phyloP scores from a whole-genome alignment of 2,113 vertebrate species.

The Loxodonta africana region DNA sequence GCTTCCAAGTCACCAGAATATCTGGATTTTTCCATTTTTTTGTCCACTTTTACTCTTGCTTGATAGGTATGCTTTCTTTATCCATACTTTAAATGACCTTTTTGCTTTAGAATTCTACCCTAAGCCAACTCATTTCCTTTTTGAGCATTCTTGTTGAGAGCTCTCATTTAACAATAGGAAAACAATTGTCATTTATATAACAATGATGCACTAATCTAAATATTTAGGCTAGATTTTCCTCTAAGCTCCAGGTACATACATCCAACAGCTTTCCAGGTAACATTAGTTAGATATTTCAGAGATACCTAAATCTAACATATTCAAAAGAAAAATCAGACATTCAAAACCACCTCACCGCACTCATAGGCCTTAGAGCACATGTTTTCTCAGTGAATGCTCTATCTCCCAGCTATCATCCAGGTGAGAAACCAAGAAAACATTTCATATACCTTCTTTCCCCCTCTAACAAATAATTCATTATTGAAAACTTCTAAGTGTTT shows the following conservation, averaged over 20 bases:
- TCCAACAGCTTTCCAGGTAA: neutral
- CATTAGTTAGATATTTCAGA: neutral
- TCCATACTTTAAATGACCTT: neutral
- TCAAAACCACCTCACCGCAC: neutral
- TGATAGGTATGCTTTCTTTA: no score
- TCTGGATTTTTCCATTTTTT: neutral
- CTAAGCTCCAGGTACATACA: neutral
- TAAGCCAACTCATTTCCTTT: neutral
- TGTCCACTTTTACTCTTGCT: neutral
- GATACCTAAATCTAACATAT: neutral
- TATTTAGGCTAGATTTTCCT: neutral
- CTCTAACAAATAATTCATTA: no score
- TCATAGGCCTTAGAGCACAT: neutral
- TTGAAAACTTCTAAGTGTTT: no score
- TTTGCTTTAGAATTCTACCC: neutral
- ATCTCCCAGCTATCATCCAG: neutral
- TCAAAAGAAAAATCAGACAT: neutral
- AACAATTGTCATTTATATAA: neutral
- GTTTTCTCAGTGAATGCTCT: neutral
- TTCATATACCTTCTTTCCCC: no score
- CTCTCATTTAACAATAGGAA: neutral
- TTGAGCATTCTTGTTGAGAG: neutral
- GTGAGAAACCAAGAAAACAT: no score
- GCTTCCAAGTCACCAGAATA: neutral
- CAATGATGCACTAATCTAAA: neutral